phyloP scores from a whole-genome alignment of 1,140 invertebrate species.

The Brachionus calyciflorus region DNA sequence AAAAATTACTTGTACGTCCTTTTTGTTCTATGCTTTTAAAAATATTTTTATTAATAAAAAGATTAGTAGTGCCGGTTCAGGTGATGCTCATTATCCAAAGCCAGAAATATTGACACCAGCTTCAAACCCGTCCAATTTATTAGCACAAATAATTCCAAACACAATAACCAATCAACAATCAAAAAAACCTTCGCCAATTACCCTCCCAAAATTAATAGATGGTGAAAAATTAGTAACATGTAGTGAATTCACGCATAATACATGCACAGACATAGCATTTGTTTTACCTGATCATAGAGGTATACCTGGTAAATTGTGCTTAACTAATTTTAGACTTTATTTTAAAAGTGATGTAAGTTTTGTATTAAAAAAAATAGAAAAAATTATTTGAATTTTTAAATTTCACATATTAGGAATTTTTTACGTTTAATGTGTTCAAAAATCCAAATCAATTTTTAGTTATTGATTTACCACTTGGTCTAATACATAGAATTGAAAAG shows the following conservation, averaged over 20 bases:
- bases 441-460: neutral
- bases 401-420: too few relatives aligned
- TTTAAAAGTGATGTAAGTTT: slow-evolving; percentile 35
- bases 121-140: neutral
- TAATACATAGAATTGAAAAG: slow-evolving; percentile 42
- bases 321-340: slow-evolving; percentile 28
- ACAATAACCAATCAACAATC: neutral
- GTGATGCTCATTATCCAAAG: neutral
- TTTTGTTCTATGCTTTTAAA: too few relatives aligned
- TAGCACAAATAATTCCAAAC: slow-evolving; percentile 1
- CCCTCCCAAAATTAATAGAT: neutral
- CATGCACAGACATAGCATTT: neutral
- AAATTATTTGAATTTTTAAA: too few relatives aligned
- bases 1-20: too few relatives aligned
- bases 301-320: slow-evolving; percentile 10
- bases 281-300: slow-evolving; percentile 25
- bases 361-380: too few relatives aligned
- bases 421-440: neutral
- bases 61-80: slow-evolving; percentile 16
- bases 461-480: slow-evolving; percentile 42
- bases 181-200: neutral
- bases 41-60: neutral
- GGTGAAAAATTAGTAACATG: neutral
- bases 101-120: neutral
- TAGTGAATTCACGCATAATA: neutral